Evolutionary conservation across 2,113 vertebrate species (phyloP).

Genomic region (Siniperca knerii): DNA sequence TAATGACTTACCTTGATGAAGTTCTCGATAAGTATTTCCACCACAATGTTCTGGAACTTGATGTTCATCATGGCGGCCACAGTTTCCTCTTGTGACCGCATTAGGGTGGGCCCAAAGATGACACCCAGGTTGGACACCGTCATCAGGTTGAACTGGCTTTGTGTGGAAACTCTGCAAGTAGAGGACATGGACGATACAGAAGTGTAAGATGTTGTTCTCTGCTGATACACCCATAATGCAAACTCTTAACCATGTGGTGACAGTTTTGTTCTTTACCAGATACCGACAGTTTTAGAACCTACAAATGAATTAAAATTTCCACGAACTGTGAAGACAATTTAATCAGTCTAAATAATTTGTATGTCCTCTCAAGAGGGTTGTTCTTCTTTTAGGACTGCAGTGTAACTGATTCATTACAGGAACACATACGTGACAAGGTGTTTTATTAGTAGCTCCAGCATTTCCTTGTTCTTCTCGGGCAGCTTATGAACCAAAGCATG

Average conservation of each 20-base stretch:
- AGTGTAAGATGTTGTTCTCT: neutral
- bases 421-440: conserved; percentile 92
- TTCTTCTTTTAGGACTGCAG: conserved; percentile 23
- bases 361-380: neutral
- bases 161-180: conserved; percentile 90
- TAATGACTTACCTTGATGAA: conserved; percentile 89
- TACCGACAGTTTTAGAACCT: conserved; percentile 6
- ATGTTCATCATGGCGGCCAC: conserved; percentile 99
- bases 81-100: conserved; percentile 97
- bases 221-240: neutral
- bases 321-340: conserved; percentile 30
- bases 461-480: conserved; percentile 94
- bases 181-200: conserved; percentile 4
- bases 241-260: neutral
- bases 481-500: conserved; percentile 93
- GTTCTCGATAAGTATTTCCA: conserved; percentile 98
- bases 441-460: conserved; percentile 96
- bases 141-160: conserved; percentile 96
- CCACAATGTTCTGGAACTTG: conserved; percentile 98
- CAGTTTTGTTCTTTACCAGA: neutral
- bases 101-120: conserved; percentile 97
- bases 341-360: conserved; percentile 31
- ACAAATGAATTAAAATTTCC: conserved; percentile 1
- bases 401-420: conserved; percentile 19
- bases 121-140: conserved; percentile 97